Conservation (phyloP, 2,797 vertebrate species). For the Oryzias dopingdopingensis region DNA sequence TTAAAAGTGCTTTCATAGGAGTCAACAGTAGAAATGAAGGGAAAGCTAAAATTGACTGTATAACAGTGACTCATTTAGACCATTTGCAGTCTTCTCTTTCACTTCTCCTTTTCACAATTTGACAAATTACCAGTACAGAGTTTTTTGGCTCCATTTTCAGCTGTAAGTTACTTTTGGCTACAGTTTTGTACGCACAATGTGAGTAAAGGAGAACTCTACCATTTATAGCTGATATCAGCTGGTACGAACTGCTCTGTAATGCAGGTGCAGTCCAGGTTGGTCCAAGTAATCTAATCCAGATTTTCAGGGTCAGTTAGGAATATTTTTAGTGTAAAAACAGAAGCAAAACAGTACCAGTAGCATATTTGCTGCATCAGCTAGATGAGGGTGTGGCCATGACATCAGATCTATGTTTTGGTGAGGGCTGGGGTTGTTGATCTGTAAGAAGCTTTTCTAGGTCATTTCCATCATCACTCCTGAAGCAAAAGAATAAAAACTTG, state of each 20-base stretch:
- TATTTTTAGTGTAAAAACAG: slow-evolving; percentile 16
- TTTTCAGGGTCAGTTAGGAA: slow-evolving; percentile 26
- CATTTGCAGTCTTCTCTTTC: background rate
- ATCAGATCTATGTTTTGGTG: no score
- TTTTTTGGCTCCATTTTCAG: slow-evolving; percentile 1
- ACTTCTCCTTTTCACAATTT: background rate
- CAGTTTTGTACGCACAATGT: slow-evolving; percentile 13
- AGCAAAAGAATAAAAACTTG: no score
- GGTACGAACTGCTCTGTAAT: slow-evolving; percentile 11
- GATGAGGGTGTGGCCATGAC: background rate
- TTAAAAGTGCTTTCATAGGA: background rate
- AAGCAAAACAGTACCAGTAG: slow-evolving; percentile 22
- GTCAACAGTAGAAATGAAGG: background rate
- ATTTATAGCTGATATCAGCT: slow-evolving; percentile 11
- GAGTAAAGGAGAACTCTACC: background rate
- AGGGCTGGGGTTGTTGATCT: no score
- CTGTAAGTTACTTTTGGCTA: slow-evolving; percentile 10
- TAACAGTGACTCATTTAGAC: no score
- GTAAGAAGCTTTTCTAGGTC: no score
- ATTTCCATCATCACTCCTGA: no score
- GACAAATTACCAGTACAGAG: background rate
- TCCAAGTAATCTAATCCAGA: background rate
- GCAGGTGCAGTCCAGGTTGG: slow-evolving; percentile 32
- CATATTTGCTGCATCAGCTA: slow-evolving; percentile 23
- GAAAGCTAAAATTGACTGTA: background rate